Evolutionary conservation across 2,113 vertebrate species (phyloP).

Genomic region (Bettongia penicillata): DNA sequence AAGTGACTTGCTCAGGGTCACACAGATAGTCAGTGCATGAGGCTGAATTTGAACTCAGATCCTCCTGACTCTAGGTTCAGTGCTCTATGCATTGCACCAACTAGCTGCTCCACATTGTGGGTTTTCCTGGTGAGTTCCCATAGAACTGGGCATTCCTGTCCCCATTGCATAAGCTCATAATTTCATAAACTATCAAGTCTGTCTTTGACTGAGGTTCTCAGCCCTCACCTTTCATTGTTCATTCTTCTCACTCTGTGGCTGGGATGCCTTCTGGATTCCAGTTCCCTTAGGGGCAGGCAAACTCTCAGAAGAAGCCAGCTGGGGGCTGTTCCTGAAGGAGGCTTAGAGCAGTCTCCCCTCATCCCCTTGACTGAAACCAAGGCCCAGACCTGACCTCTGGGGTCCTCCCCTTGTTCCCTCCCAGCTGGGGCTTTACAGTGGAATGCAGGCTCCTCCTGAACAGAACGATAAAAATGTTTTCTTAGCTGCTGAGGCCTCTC

Average conservation of each 20-base stretch:
- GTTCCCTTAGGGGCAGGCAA: neutral
- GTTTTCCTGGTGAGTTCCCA: neutral
- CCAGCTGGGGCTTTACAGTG: neutral
- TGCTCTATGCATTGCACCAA: no score
- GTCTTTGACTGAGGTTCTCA: neutral
- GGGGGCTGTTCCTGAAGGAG: neutral
- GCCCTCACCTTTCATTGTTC: neutral
- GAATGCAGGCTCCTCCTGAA: constrained; percentile 9
- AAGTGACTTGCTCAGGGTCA: no score
- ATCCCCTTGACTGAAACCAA: neutral
- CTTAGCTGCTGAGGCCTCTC: constrained; percentile 4
- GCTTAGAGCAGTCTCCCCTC: neutral
- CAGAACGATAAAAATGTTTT: constrained; percentile 50
- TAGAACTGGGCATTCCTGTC: neutral
- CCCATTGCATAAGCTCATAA: neutral
- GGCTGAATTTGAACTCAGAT: no score
- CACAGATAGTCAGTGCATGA: no score
- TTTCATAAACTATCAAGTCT: no score
- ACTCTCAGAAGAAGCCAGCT: neutral
- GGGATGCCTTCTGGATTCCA: neutral
- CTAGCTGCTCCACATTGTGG: no score
- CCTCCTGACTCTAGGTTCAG: no score
- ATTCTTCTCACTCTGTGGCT: neutral
- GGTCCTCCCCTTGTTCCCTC: neutral
- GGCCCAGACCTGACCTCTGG: neutral